Evolutionary conservation across 2,888 invertebrate species (phyloP).

Genomic region (Allacma fusca): DNA sequence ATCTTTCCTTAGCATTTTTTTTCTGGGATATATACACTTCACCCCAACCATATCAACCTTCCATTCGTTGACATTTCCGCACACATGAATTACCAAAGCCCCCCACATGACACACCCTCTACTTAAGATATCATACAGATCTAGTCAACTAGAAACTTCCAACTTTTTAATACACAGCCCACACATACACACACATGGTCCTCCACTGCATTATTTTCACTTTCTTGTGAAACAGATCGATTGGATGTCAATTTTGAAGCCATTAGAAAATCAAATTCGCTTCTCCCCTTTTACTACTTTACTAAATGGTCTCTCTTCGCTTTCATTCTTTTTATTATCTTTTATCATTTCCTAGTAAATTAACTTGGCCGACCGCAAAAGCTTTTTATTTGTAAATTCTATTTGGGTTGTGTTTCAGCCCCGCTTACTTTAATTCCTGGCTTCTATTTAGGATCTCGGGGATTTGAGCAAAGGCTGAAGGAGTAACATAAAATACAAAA

Average conservation of each 20-base stretch:
- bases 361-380: background rate
- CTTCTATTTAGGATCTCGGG: too few species aligned
- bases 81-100: conserved; percentile 37
- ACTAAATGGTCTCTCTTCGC: conserved; percentile 5
- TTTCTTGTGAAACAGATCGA: conserved; percentile 5
- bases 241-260: conserved; percentile 7
- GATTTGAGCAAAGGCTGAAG: too few species aligned
- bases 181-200: background rate
- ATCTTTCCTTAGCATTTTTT: too few species aligned
- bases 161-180: conserved; percentile 37
- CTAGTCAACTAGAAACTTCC: conserved; percentile 18
- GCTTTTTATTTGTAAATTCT: background rate
- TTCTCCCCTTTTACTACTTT: conserved; percentile 3
- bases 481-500: too few species aligned
- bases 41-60: conserved; percentile 36
- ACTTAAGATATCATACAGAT: conserved; percentile 39
- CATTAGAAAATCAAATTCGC: conserved; percentile 10
- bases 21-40: background rate
- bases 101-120: conserved; percentile 39
- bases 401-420: background rate
- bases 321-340: background rate
- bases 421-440: too few species aligned
- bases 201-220: conserved; percentile 5
- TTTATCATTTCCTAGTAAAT: conserved; percentile 11
- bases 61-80: conserved; percentile 41